Evolutionary conservation across 1,140 invertebrate genomes (phyloP), one percentile per base, ranked within the genome.

Genomic region (Diachasmimorpha longicaudata): DNA sequence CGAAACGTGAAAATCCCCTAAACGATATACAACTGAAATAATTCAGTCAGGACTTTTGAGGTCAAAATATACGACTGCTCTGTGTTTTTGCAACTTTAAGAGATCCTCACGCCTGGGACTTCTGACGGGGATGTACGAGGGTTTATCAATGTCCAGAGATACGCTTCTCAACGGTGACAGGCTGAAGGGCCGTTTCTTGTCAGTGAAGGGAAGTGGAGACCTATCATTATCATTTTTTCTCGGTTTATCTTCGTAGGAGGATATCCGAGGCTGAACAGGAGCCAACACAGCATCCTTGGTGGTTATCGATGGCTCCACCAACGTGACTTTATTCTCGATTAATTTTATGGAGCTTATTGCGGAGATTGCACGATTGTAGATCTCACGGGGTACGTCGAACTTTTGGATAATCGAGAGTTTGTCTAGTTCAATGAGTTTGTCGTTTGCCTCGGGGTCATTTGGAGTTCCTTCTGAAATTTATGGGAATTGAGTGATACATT

Each of bases 251-350:
- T 37, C 44, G 42, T 36, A 14, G 10, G 63, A 52, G n/a, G 66
- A 74, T 52, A 74, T 36, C 67, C 39, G 21, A 37, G 10, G 21
- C n/a, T 46, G 39, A 31, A 52, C 58, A 31, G 63, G 44, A 14
- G 14, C 42, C 16, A 75, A 44, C 19, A 70, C 46, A 13, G 67
- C 36, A 5, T 70, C 74, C 48, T 75, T 70, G 10, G 66, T 75
- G 8, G 74, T 75, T 23, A 75, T 70, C 25, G 39, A 68, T 9
- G 63, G 72, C 31, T 39, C 4, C 16, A 63, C 9, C 44, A 11
- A 6, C 21, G 31, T 25, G 9, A 36, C 19, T 14, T 25, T 31
- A 4, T 63, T 31, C 23, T 63, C 21, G 11, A 63, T 63, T 25
- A 63, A 63, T 63, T 63, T 63, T 19, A 63, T 63, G 0, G 21